A percentile compares a stretch with the other conserved stretches of the same genome.
Evolutionary conservation across 2,888 invertebrate species (phyloP).

Genomic region (Phasia obesa): DNA sequence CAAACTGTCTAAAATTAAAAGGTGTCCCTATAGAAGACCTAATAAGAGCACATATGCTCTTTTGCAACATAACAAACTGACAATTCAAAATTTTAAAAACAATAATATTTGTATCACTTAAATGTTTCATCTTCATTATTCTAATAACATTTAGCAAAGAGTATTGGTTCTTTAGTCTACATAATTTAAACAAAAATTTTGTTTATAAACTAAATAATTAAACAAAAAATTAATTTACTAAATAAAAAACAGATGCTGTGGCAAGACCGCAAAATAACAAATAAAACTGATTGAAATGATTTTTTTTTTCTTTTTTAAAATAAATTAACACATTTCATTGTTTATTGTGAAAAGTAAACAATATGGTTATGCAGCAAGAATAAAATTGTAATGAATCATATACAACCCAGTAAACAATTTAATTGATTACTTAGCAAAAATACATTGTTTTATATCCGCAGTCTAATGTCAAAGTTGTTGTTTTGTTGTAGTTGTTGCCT

Average conservation of each 20-base stretch:
- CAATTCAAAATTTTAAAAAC: no score
- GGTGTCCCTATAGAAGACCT: no score
- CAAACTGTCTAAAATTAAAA: no score
- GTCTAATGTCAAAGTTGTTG: no score
- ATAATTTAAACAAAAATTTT: conserved; percentile 1
- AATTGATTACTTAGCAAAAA: no score
- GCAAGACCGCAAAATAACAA: conserved; percentile 37
- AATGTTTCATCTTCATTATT: no score
- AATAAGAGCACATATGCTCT: no score
- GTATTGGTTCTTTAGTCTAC: not conserved
- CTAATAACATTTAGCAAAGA: not conserved
- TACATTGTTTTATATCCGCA: no score
- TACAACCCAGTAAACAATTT: conserved; percentile 2
- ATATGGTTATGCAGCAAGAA: not conserved
- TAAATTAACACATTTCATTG: conserved; percentile 26
- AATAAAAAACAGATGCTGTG: conserved; percentile 15
- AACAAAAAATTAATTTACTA: not conserved
- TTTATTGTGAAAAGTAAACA: conserved; percentile 26
- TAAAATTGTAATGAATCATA: not conserved
- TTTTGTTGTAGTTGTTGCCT: no score
- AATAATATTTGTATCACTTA: no score
- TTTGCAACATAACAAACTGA: no score
- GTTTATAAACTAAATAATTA: conserved; percentile 4
- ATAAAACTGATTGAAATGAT: conserved; percentile 22
- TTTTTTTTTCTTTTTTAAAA: not conserved